Conservation (phyloP, 2,113 vertebrate species). For the Sceloporus tristichus region DNA sequence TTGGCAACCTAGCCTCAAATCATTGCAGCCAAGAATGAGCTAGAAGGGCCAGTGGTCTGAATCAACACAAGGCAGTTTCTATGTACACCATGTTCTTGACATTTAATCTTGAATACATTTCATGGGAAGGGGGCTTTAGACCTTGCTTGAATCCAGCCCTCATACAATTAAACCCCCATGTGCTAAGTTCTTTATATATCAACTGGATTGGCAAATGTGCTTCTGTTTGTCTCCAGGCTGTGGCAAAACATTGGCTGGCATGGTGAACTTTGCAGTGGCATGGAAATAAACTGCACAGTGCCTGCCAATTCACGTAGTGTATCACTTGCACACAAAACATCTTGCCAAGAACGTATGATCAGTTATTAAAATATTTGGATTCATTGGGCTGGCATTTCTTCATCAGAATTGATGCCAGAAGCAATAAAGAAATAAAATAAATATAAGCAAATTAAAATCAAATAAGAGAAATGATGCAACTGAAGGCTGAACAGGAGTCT, state of each 20-base stretch:
- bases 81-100: neutral
- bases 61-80: neutral
- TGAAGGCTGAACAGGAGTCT: neutral
- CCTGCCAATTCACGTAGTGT: neutral
- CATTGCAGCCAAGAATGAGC: neutral
- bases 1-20: neutral
- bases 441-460: neutral
- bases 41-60: neutral
- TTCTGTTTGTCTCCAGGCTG: neutral
- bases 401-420: neutral
- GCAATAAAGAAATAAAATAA: slow-evolving; percentile 1
- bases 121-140: neutral
- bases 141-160: neutral
- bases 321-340: neutral
- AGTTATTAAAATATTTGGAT: neutral
- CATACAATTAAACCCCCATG: neutral
- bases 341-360: neutral
- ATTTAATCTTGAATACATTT: neutral
- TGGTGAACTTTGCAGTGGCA: neutral
- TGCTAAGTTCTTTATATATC: neutral
- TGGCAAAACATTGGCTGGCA: neutral
- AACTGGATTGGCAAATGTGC: neutral
- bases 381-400: neutral
- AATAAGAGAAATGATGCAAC: slow-evolving; percentile 9
- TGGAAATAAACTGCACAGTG: neutral